These are phyloP conservation scores for Phengaris alcon DNA, from an alignment of 2,888 invertebrate genomes.

Conservation along the genomic window DNA sequence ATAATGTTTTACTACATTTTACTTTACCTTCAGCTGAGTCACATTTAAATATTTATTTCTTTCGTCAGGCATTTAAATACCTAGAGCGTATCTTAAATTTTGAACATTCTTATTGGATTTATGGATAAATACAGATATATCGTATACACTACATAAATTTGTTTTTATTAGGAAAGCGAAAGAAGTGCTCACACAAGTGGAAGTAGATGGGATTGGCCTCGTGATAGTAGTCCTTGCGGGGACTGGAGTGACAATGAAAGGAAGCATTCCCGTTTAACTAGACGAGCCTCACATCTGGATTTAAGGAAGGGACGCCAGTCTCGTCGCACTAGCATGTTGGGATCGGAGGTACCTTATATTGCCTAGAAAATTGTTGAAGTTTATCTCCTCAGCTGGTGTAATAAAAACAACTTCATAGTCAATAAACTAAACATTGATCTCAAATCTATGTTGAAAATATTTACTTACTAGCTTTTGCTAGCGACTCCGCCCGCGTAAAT, in stretches of 20 bases:
- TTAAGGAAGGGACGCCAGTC: constrained; percentile 53
- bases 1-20: too few species aligned
- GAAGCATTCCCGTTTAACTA: constrained; percentile 48
- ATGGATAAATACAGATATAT: too few species aligned
- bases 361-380: neutral
- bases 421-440: neutral
- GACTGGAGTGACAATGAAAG: constrained; percentile 59
- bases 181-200: constrained; percentile 58
- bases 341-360: constrained; percentile 54
- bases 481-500: too few species aligned
- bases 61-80: too few species aligned
- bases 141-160: neutral
- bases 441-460: too few species aligned
- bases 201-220: constrained; percentile 63
- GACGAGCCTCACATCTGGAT: constrained; percentile 70
- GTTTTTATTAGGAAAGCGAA: constrained; percentile 60
- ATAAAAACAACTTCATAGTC: neutral
- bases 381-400: neutral
- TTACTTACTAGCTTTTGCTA: neutral
- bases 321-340: constrained; percentile 59
- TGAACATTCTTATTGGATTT: too few species aligned
- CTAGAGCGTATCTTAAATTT: too few species aligned
- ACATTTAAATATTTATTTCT: too few species aligned
- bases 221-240: constrained; percentile 61
- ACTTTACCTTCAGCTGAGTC: too few species aligned